Base-by-base conservation (phyloP, 1,140 invertebrate genomes). In the Diorhabda sublineata region DNA sequence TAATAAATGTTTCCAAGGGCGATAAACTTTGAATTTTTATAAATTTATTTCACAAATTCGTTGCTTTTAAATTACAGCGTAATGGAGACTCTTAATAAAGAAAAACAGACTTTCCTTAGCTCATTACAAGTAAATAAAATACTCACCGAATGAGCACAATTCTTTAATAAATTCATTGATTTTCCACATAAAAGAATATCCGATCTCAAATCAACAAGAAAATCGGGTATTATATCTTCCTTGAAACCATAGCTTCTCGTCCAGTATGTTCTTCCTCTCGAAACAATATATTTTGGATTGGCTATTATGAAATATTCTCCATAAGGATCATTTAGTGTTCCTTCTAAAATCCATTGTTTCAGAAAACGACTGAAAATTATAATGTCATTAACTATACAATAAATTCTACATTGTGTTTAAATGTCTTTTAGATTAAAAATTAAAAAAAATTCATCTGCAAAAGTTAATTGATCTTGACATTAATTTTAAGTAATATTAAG, bases 291-390 rank as follows among this genome's bases (percentile, higher is more conserved):
- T 59, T 79, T 76, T 2, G 64, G 43, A 62, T 77, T 74, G 2
- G 72, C 45, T 63, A 74, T 71, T n/a, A 81, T 73, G 66, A 81
- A 80, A 69, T 81, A 81, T 69, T 81, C 80, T 41, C 74, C 76
- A 62, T 78, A 77, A 1, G 77, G 76, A 70, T 81, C 80, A 57
- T 78, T 73, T n/a, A 80, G 57, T 5, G 61, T 66, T n/a, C 80
- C 80, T 67, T 81, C 73, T 4, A 80, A 73, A 43, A 81, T 73
- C 80, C 80, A 81, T 47, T 77, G 76, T 69, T 77, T 73, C 42
- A 81, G 68, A 74, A 80, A 81, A 26, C 76, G 76, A 61, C 75
- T 77, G 65, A 67, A 75, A 73, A 66, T 26, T 26, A 26, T 26
- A 26, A 26, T 26, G 26, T 26, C 26, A 26, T 26, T 26, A 26